A percentile compares a stretch with the other conserved stretches of the same genome.
phyloP scores from a whole-genome alignment of 2,797 vertebrate species.

The Danio albolineatus region DNA sequence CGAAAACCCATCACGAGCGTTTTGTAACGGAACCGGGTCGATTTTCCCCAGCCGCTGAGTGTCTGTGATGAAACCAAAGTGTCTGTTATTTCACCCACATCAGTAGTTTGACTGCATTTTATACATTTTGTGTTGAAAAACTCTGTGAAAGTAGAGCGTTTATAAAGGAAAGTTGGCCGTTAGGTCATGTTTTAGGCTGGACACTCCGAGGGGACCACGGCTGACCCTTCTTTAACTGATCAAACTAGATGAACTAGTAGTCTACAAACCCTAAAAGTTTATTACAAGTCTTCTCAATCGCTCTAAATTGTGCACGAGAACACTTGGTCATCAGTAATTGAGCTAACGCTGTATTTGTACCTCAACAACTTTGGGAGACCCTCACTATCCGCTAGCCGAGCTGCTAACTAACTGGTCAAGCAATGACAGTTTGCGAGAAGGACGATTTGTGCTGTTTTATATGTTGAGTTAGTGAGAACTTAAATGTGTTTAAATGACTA shows the following conservation, averaged over 20 bases:
- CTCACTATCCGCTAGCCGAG: conserved; percentile 21
- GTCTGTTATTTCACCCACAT: background rate
- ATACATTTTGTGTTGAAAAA: background rate
- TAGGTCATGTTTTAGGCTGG: conserved; percentile 25
- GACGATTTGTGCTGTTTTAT: background rate
- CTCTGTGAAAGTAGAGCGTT: background rate
- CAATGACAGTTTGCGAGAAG: background rate
- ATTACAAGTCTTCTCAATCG: background rate
- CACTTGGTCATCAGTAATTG: background rate
- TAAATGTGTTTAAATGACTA: background rate
- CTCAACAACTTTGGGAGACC: conserved; percentile 30
- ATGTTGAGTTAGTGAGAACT: background rate
- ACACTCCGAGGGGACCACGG: conserved; percentile 9
- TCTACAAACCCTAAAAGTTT: background rate
- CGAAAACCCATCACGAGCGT: conserved; percentile 21
- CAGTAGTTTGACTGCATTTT: background rate
- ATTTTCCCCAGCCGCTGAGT: conserved; percentile 7
- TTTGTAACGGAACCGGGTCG: conserved; percentile 39
- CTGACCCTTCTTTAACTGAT: conserved; percentile 5
- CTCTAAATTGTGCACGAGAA: background rate
- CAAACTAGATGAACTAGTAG: conserved; percentile 1
- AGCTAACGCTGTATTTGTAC: background rate
- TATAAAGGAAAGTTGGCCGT: conserved; percentile 33
- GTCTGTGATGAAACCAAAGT: background rate
- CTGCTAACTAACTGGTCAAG: conserved; percentile 29